Percentiles rank a stretch among this genome's conserved stretches.
Evolutionary conservation across 1,140 invertebrate genomes (phyloP).

Genomic region (Penaeus chinensis): DNA sequence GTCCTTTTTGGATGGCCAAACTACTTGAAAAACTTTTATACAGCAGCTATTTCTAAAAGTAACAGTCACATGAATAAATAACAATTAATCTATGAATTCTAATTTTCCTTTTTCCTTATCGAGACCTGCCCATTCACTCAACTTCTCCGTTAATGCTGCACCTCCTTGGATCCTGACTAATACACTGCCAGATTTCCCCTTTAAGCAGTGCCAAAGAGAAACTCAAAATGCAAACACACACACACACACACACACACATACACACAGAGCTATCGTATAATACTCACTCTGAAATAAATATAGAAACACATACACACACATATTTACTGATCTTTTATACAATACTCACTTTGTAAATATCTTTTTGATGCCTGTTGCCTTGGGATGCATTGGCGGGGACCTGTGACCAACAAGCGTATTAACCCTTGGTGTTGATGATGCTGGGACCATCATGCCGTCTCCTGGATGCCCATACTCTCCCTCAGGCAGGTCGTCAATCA

Average conservation of each 20-base stretch:
- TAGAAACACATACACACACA: not conserved
- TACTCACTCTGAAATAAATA: not conserved
- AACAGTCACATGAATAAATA: no score
- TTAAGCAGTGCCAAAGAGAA: no score
- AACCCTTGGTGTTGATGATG: slow-evolving; percentile 32
- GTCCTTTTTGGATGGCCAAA: no score
- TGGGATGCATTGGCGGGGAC: slow-evolving; percentile 58
- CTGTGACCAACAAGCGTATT: slow-evolving; percentile 55
- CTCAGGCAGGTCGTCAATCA: slow-evolving; percentile 70
- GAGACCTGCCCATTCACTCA: not conserved
- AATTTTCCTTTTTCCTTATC: no score
- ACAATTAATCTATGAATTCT: no score
- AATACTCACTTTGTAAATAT: slow-evolving; percentile 76
- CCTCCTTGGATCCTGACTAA: not conserved
- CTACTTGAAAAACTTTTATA: no score
- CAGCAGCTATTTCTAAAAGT: no score
- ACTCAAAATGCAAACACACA: slow-evolving; percentile 7
- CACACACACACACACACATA: not conserved
- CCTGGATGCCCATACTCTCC: slow-evolving; percentile 62
- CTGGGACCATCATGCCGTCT: slow-evolving; percentile 8
- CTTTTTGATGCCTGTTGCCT: slow-evolving; percentile 68
- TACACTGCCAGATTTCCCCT: no score
- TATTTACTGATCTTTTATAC: not conserved
- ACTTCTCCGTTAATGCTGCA: not conserved
- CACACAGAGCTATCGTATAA: no score